phyloP scores from a whole-genome alignment of 1,140 invertebrate genomes.

The Meloidogyne exigua region DNA sequence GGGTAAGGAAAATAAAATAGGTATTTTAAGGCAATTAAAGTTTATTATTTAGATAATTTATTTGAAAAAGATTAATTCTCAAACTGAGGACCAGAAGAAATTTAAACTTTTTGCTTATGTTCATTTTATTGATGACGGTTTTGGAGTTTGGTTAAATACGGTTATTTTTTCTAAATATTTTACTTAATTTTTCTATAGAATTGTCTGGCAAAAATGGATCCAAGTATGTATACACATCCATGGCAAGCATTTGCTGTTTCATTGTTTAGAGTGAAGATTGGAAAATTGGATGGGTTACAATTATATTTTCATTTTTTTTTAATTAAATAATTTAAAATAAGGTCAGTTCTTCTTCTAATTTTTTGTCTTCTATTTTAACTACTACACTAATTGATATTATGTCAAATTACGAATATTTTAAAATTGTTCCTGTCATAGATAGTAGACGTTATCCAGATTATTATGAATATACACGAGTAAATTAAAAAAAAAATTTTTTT shows the following conservation, averaged over 20 bases:
- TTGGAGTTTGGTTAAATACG: constrained; percentile 28
- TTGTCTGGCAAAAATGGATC: constrained; percentile 37
- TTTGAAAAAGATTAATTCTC: not conserved
- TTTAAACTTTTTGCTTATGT: constrained; percentile 23
- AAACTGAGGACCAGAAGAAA: not conserved
- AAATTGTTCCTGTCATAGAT: constrained; percentile 17
- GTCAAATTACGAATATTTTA: constrained; percentile 26
- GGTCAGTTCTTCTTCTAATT: not conserved
- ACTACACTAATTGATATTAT: constrained; percentile 18
- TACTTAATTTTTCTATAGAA: constrained; percentile 13
- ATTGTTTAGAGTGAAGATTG: constrained; percentile 25
- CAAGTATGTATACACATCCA: constrained; percentile 26
- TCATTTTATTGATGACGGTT: constrained; percentile 37
- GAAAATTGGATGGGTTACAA: not conserved
- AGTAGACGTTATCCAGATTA: constrained; percentile 19
- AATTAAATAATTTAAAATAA: no score
- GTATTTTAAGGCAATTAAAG: not conserved
- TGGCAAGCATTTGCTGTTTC: constrained; percentile 39
- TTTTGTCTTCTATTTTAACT: not conserved
- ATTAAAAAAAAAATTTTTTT: constrained; percentile 7
- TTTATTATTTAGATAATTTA: not conserved
- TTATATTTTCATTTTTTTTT: not conserved
- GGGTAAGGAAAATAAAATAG: not conserved
- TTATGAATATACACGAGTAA: constrained; percentile 29
- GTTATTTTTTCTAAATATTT: constrained; percentile 2